Evolutionary conservation across 1,140 invertebrate genomes (phyloP), one percentile per base, ranked within the genome.

Genomic region (Ridgeia piscesae): DNA sequence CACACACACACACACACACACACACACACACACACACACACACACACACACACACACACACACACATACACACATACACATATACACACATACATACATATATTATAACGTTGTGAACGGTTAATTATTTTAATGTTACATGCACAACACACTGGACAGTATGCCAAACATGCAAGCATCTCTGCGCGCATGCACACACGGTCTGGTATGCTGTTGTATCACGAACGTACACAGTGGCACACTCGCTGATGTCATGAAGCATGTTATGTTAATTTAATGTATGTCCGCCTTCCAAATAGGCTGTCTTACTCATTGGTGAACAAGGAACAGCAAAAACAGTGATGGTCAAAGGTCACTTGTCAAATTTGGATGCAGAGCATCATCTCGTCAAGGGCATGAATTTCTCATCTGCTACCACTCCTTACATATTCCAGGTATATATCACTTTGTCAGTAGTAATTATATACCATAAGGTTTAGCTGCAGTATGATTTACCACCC

Each of bases 291-390:
- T 77, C 27, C 58, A 21, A 77, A 97, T 95, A 98, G 97, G 96
- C 98, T 0, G 98, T 98, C 0, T 95, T 99, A 88, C 95, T 99
- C 77, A 97, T 98, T 93, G 99, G 99, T 91, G 99, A 99, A 96
- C 98, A 99, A 96, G 99, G 99, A 35, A 99, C 98, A 0, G 98
- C 98, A 0, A 99, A 99, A 96, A 99, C 98, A 0, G 98, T 99
- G 0, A 99, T 99, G 97, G 98, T 99, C 97, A 99, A 99, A 95
- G 97, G 98, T 6, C 99, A 98, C 95, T 98, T 99, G 97, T 98
- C 97, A 94, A 98, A 98, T 95, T 98, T 98, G 93, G 98, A 98
- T 96, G 97, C 98, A 0, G 98, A 99, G 94, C 97, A 97, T 2
- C 98, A 98, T 94, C 96, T 99, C 92, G 97, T 97, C 89, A 97